Evolutionary conservation across 2,113 vertebrate genomes (phyloP), one percentile per base, ranked within the genome.

Genomic region (Mormyrus lacerda): DNA sequence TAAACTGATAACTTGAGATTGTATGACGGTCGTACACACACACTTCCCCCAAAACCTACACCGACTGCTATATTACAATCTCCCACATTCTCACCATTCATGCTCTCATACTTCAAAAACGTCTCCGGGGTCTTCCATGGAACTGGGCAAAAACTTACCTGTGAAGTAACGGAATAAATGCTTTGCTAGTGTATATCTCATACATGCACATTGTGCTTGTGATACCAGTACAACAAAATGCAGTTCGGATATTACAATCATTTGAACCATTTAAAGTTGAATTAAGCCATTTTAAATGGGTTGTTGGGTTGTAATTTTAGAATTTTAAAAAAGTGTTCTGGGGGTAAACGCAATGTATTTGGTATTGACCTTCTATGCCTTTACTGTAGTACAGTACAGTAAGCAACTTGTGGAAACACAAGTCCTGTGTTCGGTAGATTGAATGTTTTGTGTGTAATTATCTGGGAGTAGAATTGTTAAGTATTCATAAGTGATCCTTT

Each of bases 141-240:
- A 55, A 85, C 89, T 85, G 88, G 92, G 91, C 93, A 93, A 93
- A 91, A 85, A 93, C 88, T 21, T 85, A 27, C 92, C 91, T 89
- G 91, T 88, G 90, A 92, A 91, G 61, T 89, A 91, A 79, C 92
- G 88, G 88, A 44, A 91, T 88, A 90, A 89, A 92, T 85, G 93
- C 93, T 94, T 95, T 92, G 92, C 93, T 92, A 91, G 85, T 93
- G 88, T 94, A 93, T 92, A 93, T 91, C 94, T 91, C 94, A 95
- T 96, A 95, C 93, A 95, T 94, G 92, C 92, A 94, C 94, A 91
- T 92, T 91, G 93, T 95, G 93, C 92, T 90, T 48, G 90, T 92
- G 91, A 93, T 90, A 88, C 76, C 87, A 85, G 84, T 15, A 91
- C 92, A 95, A 94, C 82, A 84, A 24, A 83, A 84, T 44, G 44